phyloP scores from a whole-genome alignment of 1,140 invertebrate species.

The Halictus rubicundus region DNA sequence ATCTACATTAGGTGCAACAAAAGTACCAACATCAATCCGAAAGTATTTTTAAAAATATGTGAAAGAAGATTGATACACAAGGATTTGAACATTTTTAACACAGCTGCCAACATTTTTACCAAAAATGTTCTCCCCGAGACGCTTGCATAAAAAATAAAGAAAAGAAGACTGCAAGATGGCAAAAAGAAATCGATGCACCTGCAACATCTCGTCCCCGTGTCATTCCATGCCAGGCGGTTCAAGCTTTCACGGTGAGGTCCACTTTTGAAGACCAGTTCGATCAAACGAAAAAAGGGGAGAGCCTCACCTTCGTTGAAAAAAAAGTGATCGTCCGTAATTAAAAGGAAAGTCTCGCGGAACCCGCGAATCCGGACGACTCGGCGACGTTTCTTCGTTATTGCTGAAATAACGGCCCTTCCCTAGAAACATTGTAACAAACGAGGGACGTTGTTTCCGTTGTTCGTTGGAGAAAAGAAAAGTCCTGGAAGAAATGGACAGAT shows the following conservation, averaged over 20 bases:
- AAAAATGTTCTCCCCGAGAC: too few species aligned
- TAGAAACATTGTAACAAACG: neutral
- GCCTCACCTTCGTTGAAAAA: neutral
- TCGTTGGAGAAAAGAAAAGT: too few species aligned
- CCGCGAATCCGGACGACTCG: neutral
- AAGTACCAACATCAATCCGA: too few species aligned
- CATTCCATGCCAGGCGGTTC: conserved; percentile 15
- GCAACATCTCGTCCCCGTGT: conserved; percentile 9
- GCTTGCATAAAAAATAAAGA: too few species aligned
- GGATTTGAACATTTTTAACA: too few species aligned
- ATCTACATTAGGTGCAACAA: too few species aligned
- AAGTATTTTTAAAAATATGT: too few species aligned
- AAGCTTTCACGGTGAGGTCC: conserved; percentile 44
- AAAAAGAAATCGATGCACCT: conserved; percentile 19
- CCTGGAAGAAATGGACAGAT: too few species aligned
- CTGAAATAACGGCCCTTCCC: neutral
- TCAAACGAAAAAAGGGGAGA: conserved; percentile 5
- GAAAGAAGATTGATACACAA: too few species aligned
- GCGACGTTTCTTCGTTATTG: neutral
- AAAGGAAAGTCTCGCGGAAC: conserved; percentile 27
- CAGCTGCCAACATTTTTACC: too few species aligned
- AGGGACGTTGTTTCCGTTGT: too few species aligned
- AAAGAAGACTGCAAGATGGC: too few species aligned
- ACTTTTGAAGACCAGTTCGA: conserved; percentile 46
- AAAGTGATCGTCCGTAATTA: conserved; percentile 21